Evolutionary conservation across 64 coral and sea anemone species (phyloP), one percentile per base, ranked within the genome.

Genomic region (Dendrophyllia cribrosa): DNA sequence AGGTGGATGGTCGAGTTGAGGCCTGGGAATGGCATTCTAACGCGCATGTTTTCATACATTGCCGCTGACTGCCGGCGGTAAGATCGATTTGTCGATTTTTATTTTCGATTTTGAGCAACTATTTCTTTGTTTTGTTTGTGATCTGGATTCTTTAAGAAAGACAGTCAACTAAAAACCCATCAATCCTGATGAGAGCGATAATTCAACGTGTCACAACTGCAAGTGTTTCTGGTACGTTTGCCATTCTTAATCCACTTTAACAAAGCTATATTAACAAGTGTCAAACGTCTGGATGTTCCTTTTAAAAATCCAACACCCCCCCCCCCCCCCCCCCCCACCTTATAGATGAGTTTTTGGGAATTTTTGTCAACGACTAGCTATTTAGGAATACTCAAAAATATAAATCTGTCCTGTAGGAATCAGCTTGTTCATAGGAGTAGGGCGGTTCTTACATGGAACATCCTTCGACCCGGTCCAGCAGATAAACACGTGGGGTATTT

Each of bases 121-220:
- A 74, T 74, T 14, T 16, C 47, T 75, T 9, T 19, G 16, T 17
- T 75, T 75, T 19, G 4, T 19, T 56, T 34, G 34, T 34, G 34
- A 34, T 34, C 34, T 34, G 34, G 34, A 34, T 34, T 34, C 34
- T 34, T 34, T 34, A 34, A 34, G 34, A 34, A 34, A 34, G 34
- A 1, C 13, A 9, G 13, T 58, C 55, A 58, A 70, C 9, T 1
- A 10, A 7, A 7, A 4, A 70, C 9, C 6, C 22, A 34, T 70
- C 25, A 45, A 14, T 13, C 75, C 75, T 55, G 17, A 98, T 98
- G 97, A 93, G 92, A 91, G 94, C 94, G 6, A 90, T 99, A 16
- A 88, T 99, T 45, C 97, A 99, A 77, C 89, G 97, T 55, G 97
- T 99, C 7, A 96, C 83, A 61, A 70, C 77, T 58, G 97, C 97